Evolutionary conservation across 2,888 invertebrate species (phyloP).

Genomic region (Epiperipatus broadwayi): DNA sequence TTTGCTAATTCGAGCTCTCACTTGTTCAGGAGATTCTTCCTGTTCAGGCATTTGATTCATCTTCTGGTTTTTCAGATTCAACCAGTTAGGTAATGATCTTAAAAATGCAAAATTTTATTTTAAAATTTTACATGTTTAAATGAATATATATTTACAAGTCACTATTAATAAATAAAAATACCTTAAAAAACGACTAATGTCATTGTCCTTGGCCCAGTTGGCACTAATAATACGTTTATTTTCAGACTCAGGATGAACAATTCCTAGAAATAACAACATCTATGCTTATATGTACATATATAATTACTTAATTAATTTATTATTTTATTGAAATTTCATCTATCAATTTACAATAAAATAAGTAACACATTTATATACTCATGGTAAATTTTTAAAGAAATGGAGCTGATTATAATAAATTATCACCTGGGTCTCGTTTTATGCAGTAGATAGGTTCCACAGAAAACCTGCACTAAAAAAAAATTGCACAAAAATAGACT

Average conservation of each 20-base stretch:
- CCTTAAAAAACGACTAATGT: constrained; percentile 78
- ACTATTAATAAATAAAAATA: too few species aligned
- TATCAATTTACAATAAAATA: too few species aligned
- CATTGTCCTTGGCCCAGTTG: constrained; percentile 80
- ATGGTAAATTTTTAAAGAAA: too few species aligned
- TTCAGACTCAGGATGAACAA: constrained; percentile 55
- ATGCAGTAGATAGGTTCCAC: too few species aligned
- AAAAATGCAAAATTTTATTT: constrained; percentile 16
- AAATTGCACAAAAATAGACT: too few species aligned
- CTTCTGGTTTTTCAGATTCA: constrained; percentile 24
- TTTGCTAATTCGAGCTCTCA: constrained; percentile 54
- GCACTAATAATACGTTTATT: constrained; percentile 60
- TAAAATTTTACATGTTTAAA: not conserved
- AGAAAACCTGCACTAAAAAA: too few species aligned
- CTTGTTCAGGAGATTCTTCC: constrained; percentile 59
- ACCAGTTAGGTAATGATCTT: constrained; percentile 53
- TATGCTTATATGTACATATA: too few species aligned
- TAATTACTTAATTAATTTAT: too few species aligned
- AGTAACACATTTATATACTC: too few species aligned
- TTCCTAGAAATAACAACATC: constrained; percentile 31
- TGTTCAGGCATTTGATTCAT: constrained; percentile 18
- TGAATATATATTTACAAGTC: constrained; percentile 3
- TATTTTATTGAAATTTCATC: too few species aligned
- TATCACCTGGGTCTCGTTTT: too few species aligned
- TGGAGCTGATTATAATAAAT: too few species aligned